Evolutionary conservation across 2,888 invertebrate genomes (phyloP), one percentile per base, ranked within the genome.

Genomic region (Lepeophtheirus nordmannii): DNA sequence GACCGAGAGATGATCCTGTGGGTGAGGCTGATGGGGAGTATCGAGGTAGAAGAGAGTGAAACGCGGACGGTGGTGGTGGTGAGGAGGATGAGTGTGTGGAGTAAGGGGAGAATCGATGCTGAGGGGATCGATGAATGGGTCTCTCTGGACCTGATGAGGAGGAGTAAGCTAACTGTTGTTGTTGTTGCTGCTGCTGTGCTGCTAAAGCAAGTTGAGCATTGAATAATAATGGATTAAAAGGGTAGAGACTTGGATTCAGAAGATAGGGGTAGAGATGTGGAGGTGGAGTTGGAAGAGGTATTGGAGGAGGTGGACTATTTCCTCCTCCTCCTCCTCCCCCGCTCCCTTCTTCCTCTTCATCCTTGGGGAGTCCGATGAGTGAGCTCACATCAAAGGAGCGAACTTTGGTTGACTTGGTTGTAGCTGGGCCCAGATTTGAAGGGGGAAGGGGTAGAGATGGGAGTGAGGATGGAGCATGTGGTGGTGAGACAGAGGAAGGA

Each of bases 71-170:
- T 3, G 61, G 41, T 5, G 57, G 53, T 53, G 30, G 37, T 8
- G 53, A 58, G 20, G 20, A 60, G 57, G 56, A 37, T 58, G 41
- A 39, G 20, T 38, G 62, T 22, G 74, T 69, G 1, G 73, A 71
- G 70, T 75, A 76, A n/a, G 75, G 75, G 12, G 74, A 71, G 69
- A 74, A 75, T 63, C 75, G 69, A 68, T 73, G 73, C 62, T 58
- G 71, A 72, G 37, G 65, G 30, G 41, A 30, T 56, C 40, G 20
- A 23, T 71, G 68, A n/a, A 70, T 69, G n/a, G 46, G 46, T 17
- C 65, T 30, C 22, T 60, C 14, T 17, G 61, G 58, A 23, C 40
- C 62, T 39, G 69, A 70, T 5, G 70, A 70, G 41, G 69, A 69
- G n/a, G 65, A 57, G 30, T 22, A 37, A 67, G 71, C 68, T 14